Evolutionary conservation across 2,797 vertebrate species (phyloP).

Genomic region (Moxostoma hubbsi): DNA sequence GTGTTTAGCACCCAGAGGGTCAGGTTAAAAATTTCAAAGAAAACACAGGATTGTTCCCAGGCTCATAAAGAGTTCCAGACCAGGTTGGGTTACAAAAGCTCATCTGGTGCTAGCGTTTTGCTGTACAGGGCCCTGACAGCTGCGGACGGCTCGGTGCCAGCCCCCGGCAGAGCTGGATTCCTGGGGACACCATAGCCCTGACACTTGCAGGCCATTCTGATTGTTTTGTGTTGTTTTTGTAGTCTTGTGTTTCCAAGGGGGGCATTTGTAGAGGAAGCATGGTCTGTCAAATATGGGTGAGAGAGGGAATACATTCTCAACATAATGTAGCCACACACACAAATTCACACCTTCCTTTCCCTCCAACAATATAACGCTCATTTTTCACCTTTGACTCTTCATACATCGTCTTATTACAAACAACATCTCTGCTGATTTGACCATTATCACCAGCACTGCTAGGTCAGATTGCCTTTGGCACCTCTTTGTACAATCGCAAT

Average conservation of each 20-base stretch:
- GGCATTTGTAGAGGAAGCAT: slow-evolving; percentile 56
- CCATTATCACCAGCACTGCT: slow-evolving; percentile 74
- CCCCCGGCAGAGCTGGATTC: slow-evolving; percentile 70
- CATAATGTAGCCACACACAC: slow-evolving; percentile 6
- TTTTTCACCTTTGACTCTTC: slow-evolving; percentile 80
- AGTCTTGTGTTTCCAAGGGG: slow-evolving; percentile 60
- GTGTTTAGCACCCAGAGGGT: slow-evolving; percentile 25
- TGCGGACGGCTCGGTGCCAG: slow-evolving; percentile 79
- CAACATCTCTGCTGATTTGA: slow-evolving; percentile 70
- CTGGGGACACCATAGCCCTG: slow-evolving; percentile 57
- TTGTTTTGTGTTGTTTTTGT: slow-evolving; percentile 55
- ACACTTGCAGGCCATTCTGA: slow-evolving; percentile 65
- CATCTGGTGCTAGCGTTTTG: slow-evolving; percentile 66
- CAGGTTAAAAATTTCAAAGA: slow-evolving; percentile 48
- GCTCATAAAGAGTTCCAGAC: slow-evolving; percentile 59
- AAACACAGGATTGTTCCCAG: slow-evolving; percentile 66
- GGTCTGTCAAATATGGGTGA: slow-evolving; percentile 28
- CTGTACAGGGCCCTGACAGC: slow-evolving; percentile 71
- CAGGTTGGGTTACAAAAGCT: slow-evolving; percentile 73
- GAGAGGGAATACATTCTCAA: neutral
- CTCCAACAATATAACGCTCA: slow-evolving; percentile 75
- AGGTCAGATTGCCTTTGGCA: slow-evolving; percentile 77
- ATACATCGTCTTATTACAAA: slow-evolving; percentile 76
- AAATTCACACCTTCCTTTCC: slow-evolving; percentile 46
- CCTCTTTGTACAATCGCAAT: slow-evolving; percentile 60